Evolutionary conservation across 2,797 vertebrate genomes (phyloP).

Genomic region (Coregonus suidteri): DNA sequence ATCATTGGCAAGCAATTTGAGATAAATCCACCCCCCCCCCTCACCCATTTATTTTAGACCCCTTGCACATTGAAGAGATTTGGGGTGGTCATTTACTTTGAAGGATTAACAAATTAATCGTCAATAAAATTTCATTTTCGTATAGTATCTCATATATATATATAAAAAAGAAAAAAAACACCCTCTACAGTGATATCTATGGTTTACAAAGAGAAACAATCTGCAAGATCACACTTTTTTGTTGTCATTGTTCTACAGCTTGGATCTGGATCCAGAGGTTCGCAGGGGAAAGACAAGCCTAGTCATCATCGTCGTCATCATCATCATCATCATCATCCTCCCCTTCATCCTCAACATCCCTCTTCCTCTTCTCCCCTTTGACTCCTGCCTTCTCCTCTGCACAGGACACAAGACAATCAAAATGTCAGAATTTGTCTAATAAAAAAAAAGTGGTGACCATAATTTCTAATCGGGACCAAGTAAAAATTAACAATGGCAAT

Average conservation of each 20-base stretch:
- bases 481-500: not conserved
- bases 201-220: slow-evolving; percentile 76
- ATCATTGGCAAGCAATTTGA: slow-evolving; percentile 26
- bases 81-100: slow-evolving; percentile 34
- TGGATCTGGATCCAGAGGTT: slow-evolving; percentile 33
- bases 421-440: not conserved
- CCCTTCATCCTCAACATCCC: slow-evolving; percentile 87
- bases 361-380: slow-evolving; percentile 91
- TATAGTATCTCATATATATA: slow-evolving; percentile 51
- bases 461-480: not conserved
- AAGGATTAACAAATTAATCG: slow-evolving; percentile 61
- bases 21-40: not conserved
- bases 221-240: slow-evolving; percentile 70
- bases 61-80: slow-evolving; percentile 34
- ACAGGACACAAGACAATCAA: slow-evolving; percentile 31
- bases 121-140: slow-evolving; percentile 62
- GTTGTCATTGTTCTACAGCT: slow-evolving; percentile 61
- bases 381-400: slow-evolving; percentile 71
- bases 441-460: not conserved
- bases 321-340: slow-evolving; percentile 81
- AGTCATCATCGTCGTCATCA: slow-evolving; percentile 74
- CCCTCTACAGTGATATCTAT: slow-evolving; percentile 85
- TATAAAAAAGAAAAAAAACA: slow-evolving; percentile 56
- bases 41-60: not conserved
- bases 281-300: slow-evolving; percentile 26